These are phyloP conservation scores for Macrocentrus cingulum DNA, from an alignment of 1,140 invertebrate species.

Conservation along the genomic window DNA sequence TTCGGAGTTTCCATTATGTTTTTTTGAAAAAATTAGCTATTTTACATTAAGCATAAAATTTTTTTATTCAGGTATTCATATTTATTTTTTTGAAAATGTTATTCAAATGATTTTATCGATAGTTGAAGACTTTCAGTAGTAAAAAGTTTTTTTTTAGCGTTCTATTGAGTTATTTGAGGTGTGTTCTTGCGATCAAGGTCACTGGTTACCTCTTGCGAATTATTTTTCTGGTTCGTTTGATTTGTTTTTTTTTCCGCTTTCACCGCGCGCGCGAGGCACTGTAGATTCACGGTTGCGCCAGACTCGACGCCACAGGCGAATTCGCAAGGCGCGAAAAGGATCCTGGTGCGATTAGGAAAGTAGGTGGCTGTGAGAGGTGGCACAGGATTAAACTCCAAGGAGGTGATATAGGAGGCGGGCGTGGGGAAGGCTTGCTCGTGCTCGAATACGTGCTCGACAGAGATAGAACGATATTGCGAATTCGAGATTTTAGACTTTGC, in stretches of 20 bases:
- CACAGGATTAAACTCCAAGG: constrained; percentile 49
- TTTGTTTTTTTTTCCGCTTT: constrained; percentile 12
- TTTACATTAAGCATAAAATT: not conserved
- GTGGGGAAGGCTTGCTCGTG: not conserved
- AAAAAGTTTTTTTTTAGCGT: no score
- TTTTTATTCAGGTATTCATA: no score
- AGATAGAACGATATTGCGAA: constrained; percentile 33
- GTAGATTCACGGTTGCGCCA: constrained; percentile 21
- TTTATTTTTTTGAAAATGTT: no score
- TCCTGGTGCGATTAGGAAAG: constrained; percentile 52
- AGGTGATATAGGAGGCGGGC: constrained; percentile 17
- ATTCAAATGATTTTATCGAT: no score
- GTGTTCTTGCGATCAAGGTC: no score
- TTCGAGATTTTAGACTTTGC: constrained; percentile 32
- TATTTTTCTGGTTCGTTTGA: not conserved
- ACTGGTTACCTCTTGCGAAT: constrained; percentile 23
- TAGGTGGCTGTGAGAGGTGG: constrained; percentile 44
- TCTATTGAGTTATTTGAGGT: no score
- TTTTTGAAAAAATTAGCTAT: not conserved
- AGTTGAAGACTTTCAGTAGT: no score
- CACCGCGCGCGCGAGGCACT: not conserved
- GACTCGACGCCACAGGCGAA: constrained; percentile 35
- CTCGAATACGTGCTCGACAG: constrained; percentile 17
- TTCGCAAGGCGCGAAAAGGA: constrained; percentile 45
- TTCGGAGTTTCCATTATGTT: no score